phyloP scores from a whole-genome alignment of 2,797 vertebrate species.

The Karalla daura region DNA sequence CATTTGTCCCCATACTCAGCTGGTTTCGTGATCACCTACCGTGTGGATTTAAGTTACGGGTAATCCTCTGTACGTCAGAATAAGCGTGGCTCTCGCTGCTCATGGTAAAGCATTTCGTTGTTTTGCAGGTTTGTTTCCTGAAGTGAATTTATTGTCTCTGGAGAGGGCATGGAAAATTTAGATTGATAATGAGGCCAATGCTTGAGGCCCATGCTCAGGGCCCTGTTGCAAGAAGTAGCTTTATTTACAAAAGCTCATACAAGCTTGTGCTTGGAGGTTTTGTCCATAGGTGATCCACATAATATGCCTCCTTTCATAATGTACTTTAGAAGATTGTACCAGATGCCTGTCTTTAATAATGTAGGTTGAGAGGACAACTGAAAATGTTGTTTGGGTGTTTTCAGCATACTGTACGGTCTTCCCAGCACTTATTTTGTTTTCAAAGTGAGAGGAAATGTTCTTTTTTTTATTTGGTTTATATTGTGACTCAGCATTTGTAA shows the following conservation, averaged over 20 bases:
- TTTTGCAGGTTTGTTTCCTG: constrained; percentile 13
- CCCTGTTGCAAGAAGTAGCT: constrained; percentile 2
- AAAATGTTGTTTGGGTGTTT: constrained; percentile 16
- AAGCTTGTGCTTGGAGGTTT: neutral
- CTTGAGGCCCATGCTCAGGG: constrained; percentile 7
- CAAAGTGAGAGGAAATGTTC: constrained; percentile 24
- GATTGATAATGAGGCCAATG: neutral
- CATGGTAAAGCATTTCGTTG: constrained; percentile 7
- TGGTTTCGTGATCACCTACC: neutral
- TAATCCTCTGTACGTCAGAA: neutral
- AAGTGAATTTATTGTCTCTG: neutral
- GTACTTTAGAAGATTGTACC: constrained; percentile 1
- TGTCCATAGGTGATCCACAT: neutral
- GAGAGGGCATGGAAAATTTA: neutral
- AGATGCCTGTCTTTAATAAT: constrained; percentile 1
- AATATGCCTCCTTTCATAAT: neutral
- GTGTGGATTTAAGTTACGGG: constrained; percentile 10
- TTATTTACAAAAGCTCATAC: neutral
- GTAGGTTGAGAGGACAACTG: constrained; percentile 1
- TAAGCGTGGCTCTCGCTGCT: constrained; percentile 4
- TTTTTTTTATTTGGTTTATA: constrained; percentile 63
- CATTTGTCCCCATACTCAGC: constrained; percentile 1
- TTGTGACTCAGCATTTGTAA: constrained; percentile 57
- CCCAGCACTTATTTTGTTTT: constrained; percentile 46
- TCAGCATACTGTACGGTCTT: constrained; percentile 56